phyloP scores from a whole-genome alignment of 2,797 vertebrate species.

The Catamblyrhynchus diadema region DNA sequence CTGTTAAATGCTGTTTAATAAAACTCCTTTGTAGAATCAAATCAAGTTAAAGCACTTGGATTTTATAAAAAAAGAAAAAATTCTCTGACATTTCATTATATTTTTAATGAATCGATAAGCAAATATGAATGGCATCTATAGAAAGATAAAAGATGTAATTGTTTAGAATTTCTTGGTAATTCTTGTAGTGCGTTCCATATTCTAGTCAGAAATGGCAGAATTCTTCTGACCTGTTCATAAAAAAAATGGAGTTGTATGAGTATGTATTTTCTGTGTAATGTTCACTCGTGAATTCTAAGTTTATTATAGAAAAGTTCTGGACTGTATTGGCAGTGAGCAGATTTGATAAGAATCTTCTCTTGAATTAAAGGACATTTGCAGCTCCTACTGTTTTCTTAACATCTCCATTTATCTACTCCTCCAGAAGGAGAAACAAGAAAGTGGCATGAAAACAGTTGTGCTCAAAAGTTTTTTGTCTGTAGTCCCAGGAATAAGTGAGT shows the following conservation, averaged over 20 bases:
- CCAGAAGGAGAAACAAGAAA: not conserved
- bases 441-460: not conserved
- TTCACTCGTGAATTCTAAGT: not conserved
- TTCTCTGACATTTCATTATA: not conserved
- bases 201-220: not conserved
- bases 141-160: not conserved
- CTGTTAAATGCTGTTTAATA: not conserved
- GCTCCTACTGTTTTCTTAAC: not conserved
- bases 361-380: not conserved
- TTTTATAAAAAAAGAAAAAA: not conserved
- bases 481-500: not conserved
- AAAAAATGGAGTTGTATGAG: not conserved
- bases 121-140: not conserved
- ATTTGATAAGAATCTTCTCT: not conserved
- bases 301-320: not conserved
- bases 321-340: not conserved
- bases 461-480: not conserved
- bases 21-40: not conserved
- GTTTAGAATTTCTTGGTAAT: not conserved
- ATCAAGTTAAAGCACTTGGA: not conserved
- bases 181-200: not conserved
- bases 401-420: not conserved
- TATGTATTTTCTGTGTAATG: not conserved
- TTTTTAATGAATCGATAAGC: not conserved
- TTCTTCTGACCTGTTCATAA: not conserved